Evolutionary conservation across 2,888 invertebrate genomes (phyloP).

Genomic region (Drosophila seclusa): DNA sequence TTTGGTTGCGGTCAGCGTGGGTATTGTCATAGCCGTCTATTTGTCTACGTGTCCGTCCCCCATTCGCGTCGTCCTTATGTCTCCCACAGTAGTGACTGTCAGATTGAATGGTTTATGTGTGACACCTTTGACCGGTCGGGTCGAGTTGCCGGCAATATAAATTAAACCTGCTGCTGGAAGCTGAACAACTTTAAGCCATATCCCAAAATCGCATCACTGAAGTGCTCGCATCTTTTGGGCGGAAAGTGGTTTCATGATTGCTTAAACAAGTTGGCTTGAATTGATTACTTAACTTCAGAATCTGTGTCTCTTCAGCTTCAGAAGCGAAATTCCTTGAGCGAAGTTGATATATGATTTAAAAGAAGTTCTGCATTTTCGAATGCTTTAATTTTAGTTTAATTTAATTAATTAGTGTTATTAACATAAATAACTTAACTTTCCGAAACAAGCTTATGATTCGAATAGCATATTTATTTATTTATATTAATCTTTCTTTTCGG

Average conservation of each 20-base stretch:
- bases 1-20: slow-evolving; percentile 68
- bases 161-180: slow-evolving; percentile 62
- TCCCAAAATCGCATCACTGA: slow-evolving; percentile 16
- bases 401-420: background rate
- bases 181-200: slow-evolving; percentile 43
- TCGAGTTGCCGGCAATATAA: slow-evolving; percentile 69
- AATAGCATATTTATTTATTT: background rate
- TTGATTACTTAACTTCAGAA: background rate
- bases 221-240: background rate
- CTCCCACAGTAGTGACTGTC: slow-evolving; percentile 65
- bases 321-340: background rate
- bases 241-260: background rate
- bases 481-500: slow-evolving; percentile 23
- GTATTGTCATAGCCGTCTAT: slow-evolving; percentile 51
- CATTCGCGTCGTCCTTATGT: slow-evolving; percentile 10
- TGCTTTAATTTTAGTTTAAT: background rate
- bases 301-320: background rate
- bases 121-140: slow-evolving; percentile 77
- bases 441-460: background rate
- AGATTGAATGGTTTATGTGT: slow-evolving; percentile 78
- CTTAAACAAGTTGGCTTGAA: background rate
- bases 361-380: accelerated
- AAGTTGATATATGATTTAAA: background rate
- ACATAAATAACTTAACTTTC: background rate
- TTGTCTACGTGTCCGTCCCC: slow-evolving; percentile 4